Base-by-base conservation (phyloP, 2,113 vertebrate genomes). In the Abramis brama region DNA sequence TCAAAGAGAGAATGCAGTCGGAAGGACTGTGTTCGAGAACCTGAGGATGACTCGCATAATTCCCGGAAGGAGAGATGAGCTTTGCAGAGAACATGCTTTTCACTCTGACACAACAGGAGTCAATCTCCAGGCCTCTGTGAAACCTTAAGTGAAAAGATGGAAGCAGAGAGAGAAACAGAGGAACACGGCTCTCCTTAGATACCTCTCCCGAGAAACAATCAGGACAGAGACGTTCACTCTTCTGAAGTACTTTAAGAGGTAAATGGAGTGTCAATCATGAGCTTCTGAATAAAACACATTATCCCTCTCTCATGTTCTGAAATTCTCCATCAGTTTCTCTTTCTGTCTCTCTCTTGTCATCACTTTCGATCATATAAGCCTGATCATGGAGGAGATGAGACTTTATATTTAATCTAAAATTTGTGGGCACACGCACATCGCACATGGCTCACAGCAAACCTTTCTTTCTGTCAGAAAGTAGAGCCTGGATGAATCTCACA, bases 241-340 rank as follows among this genome's bases (percentile, higher is more conserved):
- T 86, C 87, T 15, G 57, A 68, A 77, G 68, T 43, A 79, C 68
- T 68, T 80, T 86, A 25, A 80, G 81, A 80, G 85, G 85, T 76
- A 88, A 84, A 70, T 79, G 50, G 82, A 52, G 52, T 89, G 88
- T 89, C 85, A 86, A 77, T 89, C 82, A 84, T 23, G n/a, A 39
- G 23, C 50, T 45, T 60, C 71, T 60, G 77, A 86, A 84, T 88
- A 80, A 88, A 88, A 88, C 62, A 66, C 79, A 62, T 77, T 62
- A 81, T 66, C 75, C 52, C 62, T 86, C 55, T 82, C 76, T 68
- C 80, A 84, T 66, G 66, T 77, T 62, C 30, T 6, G 50, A 52
- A 66, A 21, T 57, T 78, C 0, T 88, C 82, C 86, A 84, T 75
- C 89, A 43, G 43, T 45, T 86, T 87, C 78, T 45, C 50, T 84